A percentile compares a stretch with the other conserved stretches of the same genome.
Evolutionary conservation across 2,888 invertebrate species (phyloP).

Genomic region (Drosophila aldrichi): DNA sequence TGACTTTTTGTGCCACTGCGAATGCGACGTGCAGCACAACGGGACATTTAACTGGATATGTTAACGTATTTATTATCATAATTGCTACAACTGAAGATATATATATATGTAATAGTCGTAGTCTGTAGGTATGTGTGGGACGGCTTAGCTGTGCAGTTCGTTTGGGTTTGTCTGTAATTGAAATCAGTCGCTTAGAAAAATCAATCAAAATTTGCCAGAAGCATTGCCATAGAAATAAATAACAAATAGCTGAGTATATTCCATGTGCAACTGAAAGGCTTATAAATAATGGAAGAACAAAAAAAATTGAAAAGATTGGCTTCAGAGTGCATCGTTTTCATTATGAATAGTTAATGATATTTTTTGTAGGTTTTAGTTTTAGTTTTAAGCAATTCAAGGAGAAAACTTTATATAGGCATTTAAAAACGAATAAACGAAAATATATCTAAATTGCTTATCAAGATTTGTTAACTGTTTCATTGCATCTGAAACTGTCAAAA

Average conservation of each 20-base stretch:
- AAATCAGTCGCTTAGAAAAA: slow-evolving; percentile 67
- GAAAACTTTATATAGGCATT: background rate
- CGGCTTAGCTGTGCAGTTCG: background rate
- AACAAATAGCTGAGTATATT: background rate
- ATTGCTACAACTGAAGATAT: slow-evolving; percentile 31
- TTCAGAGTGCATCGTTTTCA: background rate
- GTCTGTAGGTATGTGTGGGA: background rate
- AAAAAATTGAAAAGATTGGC: background rate
- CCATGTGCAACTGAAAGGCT: background rate
- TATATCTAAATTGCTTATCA: no score
- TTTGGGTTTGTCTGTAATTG: slow-evolving; percentile 49
- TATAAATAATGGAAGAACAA: background rate
- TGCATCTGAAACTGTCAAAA: background rate
- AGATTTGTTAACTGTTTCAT: no score
- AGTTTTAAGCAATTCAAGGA: no score
- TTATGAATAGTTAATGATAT: background rate
- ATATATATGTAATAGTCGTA: background rate
- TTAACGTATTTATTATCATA: slow-evolving; percentile 63
- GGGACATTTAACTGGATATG: slow-evolving; percentile 21
- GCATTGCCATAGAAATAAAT: slow-evolving; percentile 26
- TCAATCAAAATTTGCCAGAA: slow-evolving; percentile 60
- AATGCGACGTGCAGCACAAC: slow-evolving; percentile 26
- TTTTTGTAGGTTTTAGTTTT: background rate
- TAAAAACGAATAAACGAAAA: background rate
- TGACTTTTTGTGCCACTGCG: slow-evolving; percentile 65